Percentiles rank a stretch among this genome's conserved stretches.
Conservation (phyloP, 2,888 invertebrate species). For the Macroteleia sp. region DNA sequence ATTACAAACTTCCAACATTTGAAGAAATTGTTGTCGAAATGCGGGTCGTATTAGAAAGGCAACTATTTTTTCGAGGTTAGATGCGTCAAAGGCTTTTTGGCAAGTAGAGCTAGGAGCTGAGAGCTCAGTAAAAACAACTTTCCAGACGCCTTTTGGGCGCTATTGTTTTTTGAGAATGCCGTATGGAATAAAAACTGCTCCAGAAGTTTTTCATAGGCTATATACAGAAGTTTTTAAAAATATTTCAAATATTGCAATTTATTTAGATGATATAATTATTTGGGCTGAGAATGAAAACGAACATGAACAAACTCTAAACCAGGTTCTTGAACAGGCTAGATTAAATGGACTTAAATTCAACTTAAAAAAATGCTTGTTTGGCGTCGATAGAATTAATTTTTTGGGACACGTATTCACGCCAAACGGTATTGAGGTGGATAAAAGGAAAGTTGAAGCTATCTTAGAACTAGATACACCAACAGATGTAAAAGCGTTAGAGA, state of each 20-base stretch:
- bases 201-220: slow-evolving; percentile 58
- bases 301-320: slow-evolving; percentile 53
- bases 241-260: slow-evolving; percentile 52
- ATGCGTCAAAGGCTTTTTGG: slow-evolving; percentile 62
- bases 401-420: slow-evolving; percentile 66
- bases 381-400: slow-evolving; percentile 66
- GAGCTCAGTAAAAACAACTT: slow-evolving; percentile 69
- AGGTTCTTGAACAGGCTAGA: slow-evolving; percentile 48
- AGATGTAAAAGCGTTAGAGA: slow-evolving; percentile 64
- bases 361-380: slow-evolving; percentile 64
- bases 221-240: slow-evolving; percentile 57
- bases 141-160: slow-evolving; percentile 71
- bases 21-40: slow-evolving; percentile 43
- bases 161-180: slow-evolving; percentile 35
- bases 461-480: slow-evolving; percentile 59
- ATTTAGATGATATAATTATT: slow-evolving; percentile 62
- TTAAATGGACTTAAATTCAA: slow-evolving; percentile 55
- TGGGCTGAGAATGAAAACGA: slow-evolving; percentile 64
- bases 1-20: slow-evolving; percentile 29
- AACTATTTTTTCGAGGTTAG: slow-evolving; percentile 12
- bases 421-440: slow-evolving; percentile 62
- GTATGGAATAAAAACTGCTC: slow-evolving; percentile 62
- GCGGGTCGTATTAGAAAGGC: not conserved
- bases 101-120: slow-evolving; percentile 66
- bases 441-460: slow-evolving; percentile 67